Conservation (phyloP, 2,113 vertebrate genomes). For the Carassius gibelio region DNA sequence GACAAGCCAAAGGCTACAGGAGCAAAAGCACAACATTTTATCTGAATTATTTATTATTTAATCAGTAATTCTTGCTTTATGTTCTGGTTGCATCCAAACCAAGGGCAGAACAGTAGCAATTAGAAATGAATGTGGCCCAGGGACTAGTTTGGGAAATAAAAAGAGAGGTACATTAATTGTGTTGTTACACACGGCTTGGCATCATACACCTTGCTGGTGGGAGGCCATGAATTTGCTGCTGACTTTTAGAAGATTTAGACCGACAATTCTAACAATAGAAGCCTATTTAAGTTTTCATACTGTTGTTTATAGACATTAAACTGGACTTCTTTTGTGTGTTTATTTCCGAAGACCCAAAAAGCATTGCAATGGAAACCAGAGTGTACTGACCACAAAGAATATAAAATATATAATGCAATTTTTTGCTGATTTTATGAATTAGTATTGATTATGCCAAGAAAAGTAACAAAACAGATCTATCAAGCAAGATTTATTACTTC, state of each 20-base stretch:
- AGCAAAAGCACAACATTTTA: background rate
- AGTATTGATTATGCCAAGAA: slow-evolving; percentile 9
- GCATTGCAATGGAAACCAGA: background rate
- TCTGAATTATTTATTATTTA: slow-evolving; percentile 21
- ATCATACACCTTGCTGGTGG: background rate
- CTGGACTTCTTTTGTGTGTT: slow-evolving; percentile 19
- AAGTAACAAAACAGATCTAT: slow-evolving; percentile 1
- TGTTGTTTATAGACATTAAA: slow-evolving; percentile 29
- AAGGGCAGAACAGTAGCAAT: slow-evolving; percentile 13
- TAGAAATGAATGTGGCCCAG: background rate
- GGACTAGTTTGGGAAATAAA: background rate
- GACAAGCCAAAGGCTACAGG: background rate
- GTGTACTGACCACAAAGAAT: background rate
- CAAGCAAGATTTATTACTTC: slow-evolving; percentile 16
- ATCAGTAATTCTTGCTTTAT: slow-evolving; percentile 16
- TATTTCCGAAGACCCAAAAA: slow-evolving; percentile 8
- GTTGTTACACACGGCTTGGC: background rate
- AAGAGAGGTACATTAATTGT: slow-evolving; percentile 7
- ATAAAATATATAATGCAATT: background rate
- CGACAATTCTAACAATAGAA: slow-evolving; percentile 2
- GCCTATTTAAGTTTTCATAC: slow-evolving; percentile 16
- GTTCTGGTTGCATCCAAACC: background rate
- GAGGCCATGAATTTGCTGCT: slow-evolving; percentile 7
- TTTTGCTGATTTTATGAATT: background rate
- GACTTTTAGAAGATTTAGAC: background rate